Evolutionary conservation across 2,888 invertebrate genomes (phyloP).

Genomic region (Mythimna albipuncta): DNA sequence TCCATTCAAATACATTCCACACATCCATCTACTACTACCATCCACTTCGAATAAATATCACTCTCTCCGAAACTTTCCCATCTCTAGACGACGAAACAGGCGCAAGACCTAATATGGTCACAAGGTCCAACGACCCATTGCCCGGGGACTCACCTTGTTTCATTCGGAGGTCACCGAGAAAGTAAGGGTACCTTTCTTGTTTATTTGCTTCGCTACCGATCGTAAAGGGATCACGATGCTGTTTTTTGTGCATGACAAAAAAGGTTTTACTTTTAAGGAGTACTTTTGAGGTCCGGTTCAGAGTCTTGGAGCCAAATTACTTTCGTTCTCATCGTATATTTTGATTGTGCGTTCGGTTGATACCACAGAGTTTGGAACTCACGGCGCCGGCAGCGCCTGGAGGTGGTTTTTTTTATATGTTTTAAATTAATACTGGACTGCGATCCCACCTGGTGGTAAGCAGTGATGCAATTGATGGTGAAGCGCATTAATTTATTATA

Average conservation of each 20-base stretch:
- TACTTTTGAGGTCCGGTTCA: constrained; percentile 15
- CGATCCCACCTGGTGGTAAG: too few relatives aligned
- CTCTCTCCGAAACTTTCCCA: constrained; percentile 34
- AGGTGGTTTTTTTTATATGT: too few relatives aligned
- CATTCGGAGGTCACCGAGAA: constrained; percentile 61
- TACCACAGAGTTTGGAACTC: background rate
- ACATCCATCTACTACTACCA: background rate
- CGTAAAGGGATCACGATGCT: constrained; percentile 46
- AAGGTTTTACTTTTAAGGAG: constrained; percentile 32
- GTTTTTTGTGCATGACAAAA: constrained; percentile 55
- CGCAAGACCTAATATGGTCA: constrained; percentile 69
- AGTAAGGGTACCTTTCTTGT: constrained; percentile 55
- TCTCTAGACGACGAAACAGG: constrained; percentile 57
- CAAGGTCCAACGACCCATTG: constrained; percentile 79
- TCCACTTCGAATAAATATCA: background rate
- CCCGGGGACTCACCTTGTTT: constrained; percentile 64
- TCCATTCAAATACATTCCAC: background rate
- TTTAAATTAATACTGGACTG: background rate
- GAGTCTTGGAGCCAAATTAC: constrained; percentile 37
- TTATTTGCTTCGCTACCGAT: constrained; percentile 61
- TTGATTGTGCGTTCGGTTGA: constrained; percentile 19
- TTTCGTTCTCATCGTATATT: constrained; percentile 59
- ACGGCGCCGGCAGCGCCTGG: background rate
- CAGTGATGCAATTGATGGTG: too few relatives aligned
- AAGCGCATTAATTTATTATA: too few relatives aligned